Percentiles rank a stretch among this genome's conserved stretches.
These are phyloP conservation scores for Lacerta viridis DNA, from an alignment of 2,797 vertebrate species.

Conservation along the genomic window DNA sequence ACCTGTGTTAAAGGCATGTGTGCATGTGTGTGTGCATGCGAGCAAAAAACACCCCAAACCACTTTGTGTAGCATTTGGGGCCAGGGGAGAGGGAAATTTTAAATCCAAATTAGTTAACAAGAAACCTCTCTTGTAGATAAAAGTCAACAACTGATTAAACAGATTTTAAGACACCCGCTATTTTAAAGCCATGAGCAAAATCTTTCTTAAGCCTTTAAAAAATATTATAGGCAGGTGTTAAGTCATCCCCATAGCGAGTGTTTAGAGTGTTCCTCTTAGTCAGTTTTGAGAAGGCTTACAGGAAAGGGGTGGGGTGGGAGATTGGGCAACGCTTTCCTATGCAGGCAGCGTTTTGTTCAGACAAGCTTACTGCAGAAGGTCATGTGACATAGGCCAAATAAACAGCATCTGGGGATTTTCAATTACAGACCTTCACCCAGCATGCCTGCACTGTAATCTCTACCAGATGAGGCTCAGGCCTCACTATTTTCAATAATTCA, in stretches of 20 bases:
- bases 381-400: constrained; percentile 90
- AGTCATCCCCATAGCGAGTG: constrained; percentile 67
- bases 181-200: constrained; percentile 81
- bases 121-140: constrained; percentile 80
- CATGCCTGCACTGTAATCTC: constrained; percentile 94
- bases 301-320: constrained; percentile 60
- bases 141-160: constrained; percentile 84
- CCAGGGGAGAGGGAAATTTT: constrained; percentile 57
- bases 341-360: constrained; percentile 83
- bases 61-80: constrained; percentile 21
- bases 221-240: constrained; percentile 83
- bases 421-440: constrained; percentile 89
- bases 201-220: constrained; percentile 83
- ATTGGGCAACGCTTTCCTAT: constrained; percentile 74
- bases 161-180: constrained; percentile 81
- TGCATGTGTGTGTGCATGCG: too few species aligned
- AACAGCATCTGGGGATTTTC: constrained; percentile 94
- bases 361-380: constrained; percentile 82
- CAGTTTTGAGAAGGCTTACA: constrained; percentile 52
- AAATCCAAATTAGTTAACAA: constrained; percentile 76
- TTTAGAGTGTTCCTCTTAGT: constrained; percentile 61
- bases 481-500: constrained; percentile 98
- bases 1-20: too few species aligned
- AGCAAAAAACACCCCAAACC: too few species aligned
- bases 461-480: constrained; percentile 91